phyloP scores from a whole-genome alignment of 2,888 invertebrate genomes.

The Catocala nupta region DNA sequence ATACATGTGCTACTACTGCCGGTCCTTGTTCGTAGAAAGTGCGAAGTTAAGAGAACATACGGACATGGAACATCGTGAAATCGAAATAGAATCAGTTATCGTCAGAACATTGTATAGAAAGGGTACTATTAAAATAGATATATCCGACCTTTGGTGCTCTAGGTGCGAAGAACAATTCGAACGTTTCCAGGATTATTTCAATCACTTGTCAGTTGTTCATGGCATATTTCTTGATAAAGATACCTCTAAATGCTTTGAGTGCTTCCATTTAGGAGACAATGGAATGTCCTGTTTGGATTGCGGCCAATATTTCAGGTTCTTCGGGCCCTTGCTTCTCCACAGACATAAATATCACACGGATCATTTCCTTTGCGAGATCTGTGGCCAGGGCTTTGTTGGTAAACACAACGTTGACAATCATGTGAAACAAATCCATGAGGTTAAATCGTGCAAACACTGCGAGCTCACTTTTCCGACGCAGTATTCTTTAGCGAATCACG shows the following conservation, averaged over 20 bases:
- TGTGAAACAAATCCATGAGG: conserved; percentile 52
- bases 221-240: conserved; percentile 43
- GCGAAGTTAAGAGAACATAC: conserved; percentile 50
- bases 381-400: conserved; percentile 63
- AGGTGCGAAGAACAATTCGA: conserved; percentile 49
- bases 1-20: conserved; percentile 54
- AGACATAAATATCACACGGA: conserved; percentile 57
- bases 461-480: conserved; percentile 36
- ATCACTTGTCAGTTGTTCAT: conserved; percentile 55
- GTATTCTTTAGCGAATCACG: conserved; percentile 38
- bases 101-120: conserved; percentile 38
- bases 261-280: conserved; percentile 61
- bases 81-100: conserved; percentile 51
- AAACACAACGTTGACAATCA: conserved; percentile 61
- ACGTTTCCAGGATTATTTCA: conserved; percentile 56
- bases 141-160: conserved; percentile 60
- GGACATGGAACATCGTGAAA: conserved; percentile 52
- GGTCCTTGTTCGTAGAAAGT: conserved; percentile 30
- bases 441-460: conserved; percentile 64
- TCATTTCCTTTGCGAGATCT: conserved; percentile 63
- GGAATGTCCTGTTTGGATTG: conserved; percentile 65
- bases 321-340: conserved; percentile 62
- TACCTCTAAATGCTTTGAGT: conserved; percentile 46
- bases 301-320: conserved; percentile 62
- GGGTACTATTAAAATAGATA: conserved; percentile 60